Evolutionary conservation across 2,113 vertebrate genomes (phyloP), one percentile per base, ranked within the genome.

Genomic region (Pogonocichla stellata): DNA sequence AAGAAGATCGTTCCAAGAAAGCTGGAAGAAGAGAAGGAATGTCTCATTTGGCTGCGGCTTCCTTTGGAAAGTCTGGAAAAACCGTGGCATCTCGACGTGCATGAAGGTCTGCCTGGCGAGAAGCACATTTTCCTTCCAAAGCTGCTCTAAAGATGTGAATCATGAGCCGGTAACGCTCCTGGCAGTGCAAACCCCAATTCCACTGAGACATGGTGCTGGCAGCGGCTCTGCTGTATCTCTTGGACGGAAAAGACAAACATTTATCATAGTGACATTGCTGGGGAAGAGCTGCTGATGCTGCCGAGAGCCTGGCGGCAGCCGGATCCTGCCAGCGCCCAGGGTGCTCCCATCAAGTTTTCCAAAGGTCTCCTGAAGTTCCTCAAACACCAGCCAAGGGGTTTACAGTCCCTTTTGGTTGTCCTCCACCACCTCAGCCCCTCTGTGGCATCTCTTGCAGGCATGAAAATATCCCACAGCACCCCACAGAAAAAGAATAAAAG

Each of bases 51-150:
- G 94, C 72, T 11, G 23, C 60, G 73, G 81, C 58, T 96, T 94
- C 85, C 93, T 90, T 82, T 69, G 71, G 74, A 94, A 90, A 95
- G 92, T 88, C 96, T 96, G 95, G 93, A 90, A 93, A 95, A 96
- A 72, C 88, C 5, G 31, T 75, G 66, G 93, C 79, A 90, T 94
- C 85, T 79, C 0, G 4, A 79, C 0, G 23, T 64, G 85, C 5
- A 1, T 80, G 88, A 80, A 94, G 93, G 48, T 53, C 88, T 94
- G 93, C 83, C 90, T 78, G 62, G 81, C 3, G 0, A 94, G 67
- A 8, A 81, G 66, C 79, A 60, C 82, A 48, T 91, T 95, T 93
- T 95, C 93, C 82, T 95, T 91, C 90, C 92, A 79, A 88, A 65
- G 88, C 93, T 86, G 90, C 88, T 90, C 72, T 42, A 66, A 69